phyloP scores from a whole-genome alignment of 2,888 invertebrate species.

The Tetheella fluctuosa region DNA sequence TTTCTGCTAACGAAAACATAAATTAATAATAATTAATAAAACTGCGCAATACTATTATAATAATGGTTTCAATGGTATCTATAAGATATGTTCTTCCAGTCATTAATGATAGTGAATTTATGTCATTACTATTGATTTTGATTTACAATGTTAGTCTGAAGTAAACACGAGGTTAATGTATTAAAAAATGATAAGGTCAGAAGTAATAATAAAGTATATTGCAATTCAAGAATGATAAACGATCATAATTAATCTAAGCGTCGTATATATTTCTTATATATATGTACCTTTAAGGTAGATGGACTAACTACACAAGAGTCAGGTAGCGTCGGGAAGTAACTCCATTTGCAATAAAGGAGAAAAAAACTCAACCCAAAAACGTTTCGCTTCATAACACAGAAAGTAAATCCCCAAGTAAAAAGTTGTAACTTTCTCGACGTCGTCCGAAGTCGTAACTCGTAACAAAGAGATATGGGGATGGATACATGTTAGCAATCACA shows the following conservation, averaged over 20 bases:
- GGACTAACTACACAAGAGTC: background rate
- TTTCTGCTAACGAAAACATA: background rate
- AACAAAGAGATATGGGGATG: slow-evolving; percentile 20
- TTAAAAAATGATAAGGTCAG: no score
- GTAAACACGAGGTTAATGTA: no score
- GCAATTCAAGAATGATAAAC: no score
- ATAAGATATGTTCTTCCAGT: background rate
- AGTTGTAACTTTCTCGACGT: slow-evolving; percentile 18
- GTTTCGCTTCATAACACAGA: slow-evolving; percentile 19
- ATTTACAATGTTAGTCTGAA: no score
- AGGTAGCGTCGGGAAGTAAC: background rate
- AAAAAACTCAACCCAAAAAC: slow-evolving; percentile 18
- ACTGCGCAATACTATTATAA: background rate
- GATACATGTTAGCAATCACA: slow-evolving; percentile 31
- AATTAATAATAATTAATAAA: no score
- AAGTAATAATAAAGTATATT: background rate
- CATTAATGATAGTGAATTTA: no score
- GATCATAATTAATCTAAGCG: no score
- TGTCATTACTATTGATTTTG: no score
- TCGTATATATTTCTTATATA: no score
- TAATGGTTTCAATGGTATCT: no score
- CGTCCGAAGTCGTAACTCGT: slow-evolving; percentile 14
- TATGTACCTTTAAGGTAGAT: background rate
- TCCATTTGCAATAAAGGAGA: slow-evolving; percentile 1
- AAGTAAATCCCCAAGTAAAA: slow-evolving; percentile 23